Conservation (phyloP, 2,888 invertebrate genomes). For the Lutraria lutraria region DNA sequence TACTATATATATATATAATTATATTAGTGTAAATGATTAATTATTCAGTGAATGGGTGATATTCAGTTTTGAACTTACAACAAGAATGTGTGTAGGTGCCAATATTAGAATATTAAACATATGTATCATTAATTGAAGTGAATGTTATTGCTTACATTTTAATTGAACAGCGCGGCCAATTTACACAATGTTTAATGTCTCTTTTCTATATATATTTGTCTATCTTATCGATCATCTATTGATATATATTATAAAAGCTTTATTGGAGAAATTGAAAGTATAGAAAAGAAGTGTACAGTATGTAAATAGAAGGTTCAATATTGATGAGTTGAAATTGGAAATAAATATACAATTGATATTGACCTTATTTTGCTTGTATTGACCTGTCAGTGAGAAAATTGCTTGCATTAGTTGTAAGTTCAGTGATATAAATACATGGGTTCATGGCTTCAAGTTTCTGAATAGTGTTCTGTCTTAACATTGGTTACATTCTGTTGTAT, state of each 20-base stretch:
- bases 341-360: slow-evolving; percentile 13
- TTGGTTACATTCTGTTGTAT: neutral
- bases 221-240: neutral
- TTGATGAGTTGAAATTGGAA: slow-evolving; percentile 2
- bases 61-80: too few species aligned
- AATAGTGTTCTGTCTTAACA: too few species aligned
- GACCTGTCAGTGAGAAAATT: neutral
- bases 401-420: neutral
- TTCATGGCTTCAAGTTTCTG: too few species aligned
- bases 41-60: too few species aligned
- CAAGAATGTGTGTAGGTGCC: too few species aligned
- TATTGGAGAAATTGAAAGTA: slow-evolving; percentile 2
- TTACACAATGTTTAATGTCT: neutral
- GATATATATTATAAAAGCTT: neutral
- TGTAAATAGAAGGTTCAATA: neutral
- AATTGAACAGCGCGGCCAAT: neutral
- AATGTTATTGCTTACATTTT: too few species aligned
- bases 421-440: too few species aligned
- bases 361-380: neutral
- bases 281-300: neutral
- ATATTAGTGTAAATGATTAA: too few species aligned
- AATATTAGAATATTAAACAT: too few species aligned
- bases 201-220: neutral
- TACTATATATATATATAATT: too few species aligned
- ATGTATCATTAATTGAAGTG: too few species aligned